Conservation (phyloP, 1,140 invertebrate species). For the Leptoteleia sp. region DNA sequence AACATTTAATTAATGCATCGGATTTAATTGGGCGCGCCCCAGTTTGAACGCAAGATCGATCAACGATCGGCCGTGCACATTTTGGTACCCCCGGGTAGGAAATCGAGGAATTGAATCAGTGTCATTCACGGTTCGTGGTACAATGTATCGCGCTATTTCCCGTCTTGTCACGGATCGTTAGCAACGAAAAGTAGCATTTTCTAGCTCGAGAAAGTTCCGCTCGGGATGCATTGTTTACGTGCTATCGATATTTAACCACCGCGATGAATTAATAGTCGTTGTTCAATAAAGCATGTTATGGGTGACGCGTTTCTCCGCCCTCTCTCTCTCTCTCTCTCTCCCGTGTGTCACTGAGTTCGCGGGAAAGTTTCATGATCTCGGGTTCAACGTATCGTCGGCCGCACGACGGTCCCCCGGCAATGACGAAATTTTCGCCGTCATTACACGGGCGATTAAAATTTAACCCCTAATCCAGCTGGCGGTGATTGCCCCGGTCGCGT, state of each 20-base stretch:
- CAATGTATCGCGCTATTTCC: constrained; percentile 62
- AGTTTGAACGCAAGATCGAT: too few species aligned
- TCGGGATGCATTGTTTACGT: constrained; percentile 56
- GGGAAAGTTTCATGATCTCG: constrained; percentile 47
- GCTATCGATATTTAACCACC: constrained; percentile 56
- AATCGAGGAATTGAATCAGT: constrained; percentile 44
- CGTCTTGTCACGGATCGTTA: constrained; percentile 64
- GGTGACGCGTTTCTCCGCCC: too few species aligned
- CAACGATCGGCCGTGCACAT: neutral
- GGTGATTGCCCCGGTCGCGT: constrained; percentile 10
- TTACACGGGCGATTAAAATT: constrained; percentile 23
- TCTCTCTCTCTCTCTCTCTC: constrained; percentile 12
- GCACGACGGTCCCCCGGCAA: neutral
- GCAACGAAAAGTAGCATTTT: constrained; percentile 50
- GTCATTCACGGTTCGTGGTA: constrained; percentile 62
- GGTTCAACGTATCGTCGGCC: neutral
- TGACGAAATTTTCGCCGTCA: constrained; percentile 35
- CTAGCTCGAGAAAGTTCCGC: constrained; percentile 63
- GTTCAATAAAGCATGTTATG: constrained; percentile 59
- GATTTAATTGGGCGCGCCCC: neutral
- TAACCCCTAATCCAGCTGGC: constrained; percentile 6
- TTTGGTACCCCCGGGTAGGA: constrained; percentile 6
- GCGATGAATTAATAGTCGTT: constrained; percentile 61
- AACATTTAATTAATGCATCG: neutral
- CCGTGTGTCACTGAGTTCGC: constrained; percentile 18